phyloP scores from a whole-genome alignment of 2,888 invertebrate genomes.

The Sussaba pulchella region DNA sequence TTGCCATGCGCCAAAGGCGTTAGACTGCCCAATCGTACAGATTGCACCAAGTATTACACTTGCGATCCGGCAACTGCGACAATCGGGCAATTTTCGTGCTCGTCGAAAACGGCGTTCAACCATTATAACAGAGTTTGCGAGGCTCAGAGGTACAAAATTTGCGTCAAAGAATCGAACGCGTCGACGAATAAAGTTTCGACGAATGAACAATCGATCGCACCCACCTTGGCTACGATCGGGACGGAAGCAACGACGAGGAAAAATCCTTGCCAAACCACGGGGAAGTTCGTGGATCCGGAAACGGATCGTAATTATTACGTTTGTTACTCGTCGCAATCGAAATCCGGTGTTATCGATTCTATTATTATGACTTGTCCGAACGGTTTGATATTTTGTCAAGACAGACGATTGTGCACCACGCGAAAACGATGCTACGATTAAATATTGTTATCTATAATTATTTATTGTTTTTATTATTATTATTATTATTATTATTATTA shows the following conservation, averaged over 20 bases:
- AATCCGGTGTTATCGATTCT: slow-evolving; percentile 82
- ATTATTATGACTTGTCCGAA: slow-evolving; percentile 85
- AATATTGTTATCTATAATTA: no score
- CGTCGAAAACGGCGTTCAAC: slow-evolving; percentile 85
- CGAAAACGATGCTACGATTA: slow-evolving; percentile 77
- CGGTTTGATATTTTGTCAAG: slow-evolving; percentile 84
- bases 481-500: no score
- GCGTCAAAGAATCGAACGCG: slow-evolving; percentile 77
- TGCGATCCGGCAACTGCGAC: slow-evolving; percentile 84
- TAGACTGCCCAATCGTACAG: slow-evolving; percentile 84
- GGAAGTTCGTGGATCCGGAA: slow-evolving; percentile 84
- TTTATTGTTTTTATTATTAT: no score
- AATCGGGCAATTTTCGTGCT: slow-evolving; percentile 84
- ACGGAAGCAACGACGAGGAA: slow-evolving; percentile 15
- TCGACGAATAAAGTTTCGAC: slow-evolving; percentile 74
- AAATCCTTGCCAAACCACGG: slow-evolving; percentile 82
- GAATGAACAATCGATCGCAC: slow-evolving; percentile 15
- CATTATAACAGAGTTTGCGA: slow-evolving; percentile 84
- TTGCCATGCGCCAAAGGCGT: slow-evolving; percentile 84
- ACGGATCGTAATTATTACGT: slow-evolving; percentile 85
- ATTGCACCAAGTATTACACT: slow-evolving; percentile 85
- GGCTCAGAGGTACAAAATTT: slow-evolving; percentile 81
- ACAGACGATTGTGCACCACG: slow-evolving; percentile 84
- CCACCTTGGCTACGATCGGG: background rate
- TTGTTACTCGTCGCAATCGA: slow-evolving; percentile 82